phyloP scores from a whole-genome alignment of 2,797 vertebrate species.

The Spinus pinus region DNA sequence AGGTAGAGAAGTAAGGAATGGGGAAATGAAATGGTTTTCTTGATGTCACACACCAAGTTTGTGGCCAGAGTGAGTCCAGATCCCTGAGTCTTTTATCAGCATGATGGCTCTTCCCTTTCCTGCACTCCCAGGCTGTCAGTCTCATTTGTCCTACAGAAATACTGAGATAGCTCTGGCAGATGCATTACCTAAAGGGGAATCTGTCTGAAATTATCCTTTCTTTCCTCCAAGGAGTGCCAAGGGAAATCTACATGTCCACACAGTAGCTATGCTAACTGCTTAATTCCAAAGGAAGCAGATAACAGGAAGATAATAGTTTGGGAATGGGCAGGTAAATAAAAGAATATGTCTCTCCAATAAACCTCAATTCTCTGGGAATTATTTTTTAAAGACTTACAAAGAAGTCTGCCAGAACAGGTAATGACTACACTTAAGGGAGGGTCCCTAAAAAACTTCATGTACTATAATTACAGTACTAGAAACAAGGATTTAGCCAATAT shows the following conservation, averaged over 20 bases:
- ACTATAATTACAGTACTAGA: neutral
- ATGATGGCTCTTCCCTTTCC: neutral
- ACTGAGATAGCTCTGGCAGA: slow-evolving; percentile 9
- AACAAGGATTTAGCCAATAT: neutral
- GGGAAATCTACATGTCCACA: slow-evolving; percentile 40
- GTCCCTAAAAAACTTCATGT: slow-evolving; percentile 9
- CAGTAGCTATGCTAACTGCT: neutral
- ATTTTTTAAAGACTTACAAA: slow-evolving; percentile 33
- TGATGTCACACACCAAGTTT: neutral
- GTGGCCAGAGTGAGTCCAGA: neutral
- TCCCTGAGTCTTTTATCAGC: neutral
- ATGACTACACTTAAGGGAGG: slow-evolving; percentile 35
- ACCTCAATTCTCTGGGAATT: slow-evolving; percentile 27
- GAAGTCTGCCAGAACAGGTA: slow-evolving; percentile 36
- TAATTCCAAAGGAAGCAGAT: slow-evolving; percentile 45
- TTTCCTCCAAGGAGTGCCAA: slow-evolving; percentile 6
- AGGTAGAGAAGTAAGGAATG: neutral
- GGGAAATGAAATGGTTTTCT: neutral
- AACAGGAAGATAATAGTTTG: slow-evolving; percentile 23
- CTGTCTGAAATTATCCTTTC: slow-evolving; percentile 37
- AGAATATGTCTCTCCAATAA: slow-evolving; percentile 51
- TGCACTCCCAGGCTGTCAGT: slow-evolving; percentile 22
- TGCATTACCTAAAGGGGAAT: slow-evolving; percentile 29
- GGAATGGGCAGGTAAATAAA: slow-evolving; percentile 65
- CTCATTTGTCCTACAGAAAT: slow-evolving; percentile 29